These are phyloP conservation scores for Saturnia pavonia DNA, from an alignment of 2,888 invertebrate species.

Conservation along the genomic window DNA sequence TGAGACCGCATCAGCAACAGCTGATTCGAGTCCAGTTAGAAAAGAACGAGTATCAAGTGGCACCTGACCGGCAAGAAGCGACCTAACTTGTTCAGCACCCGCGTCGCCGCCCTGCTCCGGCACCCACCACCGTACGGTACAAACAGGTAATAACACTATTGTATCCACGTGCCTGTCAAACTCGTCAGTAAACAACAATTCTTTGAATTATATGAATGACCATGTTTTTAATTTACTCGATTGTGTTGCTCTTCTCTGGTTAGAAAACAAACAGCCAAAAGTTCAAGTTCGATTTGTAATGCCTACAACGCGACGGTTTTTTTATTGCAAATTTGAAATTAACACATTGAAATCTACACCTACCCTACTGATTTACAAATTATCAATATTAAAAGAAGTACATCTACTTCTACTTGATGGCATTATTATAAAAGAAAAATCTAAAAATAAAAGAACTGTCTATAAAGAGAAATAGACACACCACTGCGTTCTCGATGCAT, in stretches of 20 bases:
- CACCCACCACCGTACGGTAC: constrained; percentile 71
- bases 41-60: constrained; percentile 77
- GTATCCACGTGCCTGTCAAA: constrained; percentile 73
- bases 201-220: constrained; percentile 34
- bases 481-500: constrained; percentile 24
- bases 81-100: constrained; percentile 76
- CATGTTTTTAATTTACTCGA: constrained; percentile 9
- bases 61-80: constrained; percentile 76
- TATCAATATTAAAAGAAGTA: neutral
- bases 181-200: constrained; percentile 58
- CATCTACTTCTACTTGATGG: too few species aligned
- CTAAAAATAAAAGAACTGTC: constrained; percentile 46
- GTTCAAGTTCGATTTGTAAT: neutral
- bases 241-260: neutral
- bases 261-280: neutral
- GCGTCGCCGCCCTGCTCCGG: constrained; percentile 57
- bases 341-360: neutral
- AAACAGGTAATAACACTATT: constrained; percentile 76
- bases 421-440: neutral
- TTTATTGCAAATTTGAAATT: neutral
- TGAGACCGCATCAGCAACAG: constrained; percentile 62
- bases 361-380: neutral
- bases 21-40: constrained; percentile 79
- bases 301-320: neutral
- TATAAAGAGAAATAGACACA: constrained; percentile 19